Percentiles rank a stretch among this genome's conserved stretches.
Conservation (phyloP, 2,797 vertebrate species). For the Strix occidentalis region DNA sequence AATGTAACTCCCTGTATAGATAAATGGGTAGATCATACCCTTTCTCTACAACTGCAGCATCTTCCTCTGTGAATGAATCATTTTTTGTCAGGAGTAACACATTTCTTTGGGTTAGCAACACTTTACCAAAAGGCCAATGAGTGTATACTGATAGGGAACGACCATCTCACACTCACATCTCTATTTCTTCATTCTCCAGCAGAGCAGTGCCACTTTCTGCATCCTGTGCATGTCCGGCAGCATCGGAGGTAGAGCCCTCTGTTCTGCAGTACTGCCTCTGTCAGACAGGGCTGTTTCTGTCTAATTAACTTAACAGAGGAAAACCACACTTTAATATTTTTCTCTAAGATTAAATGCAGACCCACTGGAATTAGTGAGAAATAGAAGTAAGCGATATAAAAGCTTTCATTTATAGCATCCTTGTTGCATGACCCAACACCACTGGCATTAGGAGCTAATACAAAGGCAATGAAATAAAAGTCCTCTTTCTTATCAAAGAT, state of each 20-base stretch:
- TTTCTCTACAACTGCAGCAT: not conserved
- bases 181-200: accelerated
- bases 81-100: not conserved
- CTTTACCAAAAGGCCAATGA: not conserved
- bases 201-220: not conserved
- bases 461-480: not conserved
- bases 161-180: not conserved
- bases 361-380: not conserved
- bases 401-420: not conserved
- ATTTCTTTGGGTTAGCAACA: not conserved
- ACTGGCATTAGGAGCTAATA: not conserved
- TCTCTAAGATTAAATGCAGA: not conserved
- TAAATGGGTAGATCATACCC: not conserved
- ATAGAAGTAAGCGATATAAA: not conserved
- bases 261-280: too few species aligned
- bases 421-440: not conserved
- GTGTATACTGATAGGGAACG: not conserved
- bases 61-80: not conserved
- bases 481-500: not conserved
- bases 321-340: not conserved
- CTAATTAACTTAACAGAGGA: not conserved
- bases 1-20: not conserved
- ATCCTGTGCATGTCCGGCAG: accelerated
- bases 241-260: not conserved
- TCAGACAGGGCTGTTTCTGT: not conserved